These are phyloP conservation scores for Mechanitis mazaeus DNA, from an alignment of 2,888 invertebrate species.

Conservation along the genomic window DNA sequence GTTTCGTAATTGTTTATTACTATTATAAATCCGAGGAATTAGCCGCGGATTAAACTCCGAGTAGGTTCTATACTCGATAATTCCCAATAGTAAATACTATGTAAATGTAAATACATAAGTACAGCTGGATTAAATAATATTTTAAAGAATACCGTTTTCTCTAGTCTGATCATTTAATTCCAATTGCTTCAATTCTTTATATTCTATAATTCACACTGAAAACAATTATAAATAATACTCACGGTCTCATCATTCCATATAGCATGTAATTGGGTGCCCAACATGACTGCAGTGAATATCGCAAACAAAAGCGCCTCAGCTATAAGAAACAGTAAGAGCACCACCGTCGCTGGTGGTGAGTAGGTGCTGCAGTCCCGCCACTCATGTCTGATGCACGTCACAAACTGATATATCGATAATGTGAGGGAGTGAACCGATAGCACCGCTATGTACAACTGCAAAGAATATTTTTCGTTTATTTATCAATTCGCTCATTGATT, in stretches of 20 bases:
- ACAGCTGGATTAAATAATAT: too few species aligned
- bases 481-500: too few species aligned
- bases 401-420: conserved; percentile 94
- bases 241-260: conserved; percentile 99
- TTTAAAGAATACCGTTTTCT: too few species aligned
- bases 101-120: too few species aligned
- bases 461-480: conserved; percentile 14
- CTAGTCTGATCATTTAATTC: too few species aligned
- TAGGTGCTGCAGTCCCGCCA: conserved; percentile 96
- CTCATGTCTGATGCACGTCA: conserved; percentile 93
- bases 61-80: too few species aligned
- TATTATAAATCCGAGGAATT: too few species aligned
- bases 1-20: too few species aligned
- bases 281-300: conserved; percentile 98
- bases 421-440: conserved; percentile 96
- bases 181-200: too few species aligned
- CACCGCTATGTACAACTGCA: conserved; percentile 97
- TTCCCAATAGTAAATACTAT: too few species aligned
- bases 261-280: conserved; percentile 96
- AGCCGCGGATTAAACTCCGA: too few species aligned
- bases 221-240: conserved; percentile 38
- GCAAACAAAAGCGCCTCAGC: conserved; percentile 97
- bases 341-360: conserved; percentile 97
- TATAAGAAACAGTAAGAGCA: conserved; percentile 91
- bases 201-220: too few species aligned